phyloP scores from a whole-genome alignment of 2,113 vertebrate genomes.

The Oxyura jamaicensis region DNA sequence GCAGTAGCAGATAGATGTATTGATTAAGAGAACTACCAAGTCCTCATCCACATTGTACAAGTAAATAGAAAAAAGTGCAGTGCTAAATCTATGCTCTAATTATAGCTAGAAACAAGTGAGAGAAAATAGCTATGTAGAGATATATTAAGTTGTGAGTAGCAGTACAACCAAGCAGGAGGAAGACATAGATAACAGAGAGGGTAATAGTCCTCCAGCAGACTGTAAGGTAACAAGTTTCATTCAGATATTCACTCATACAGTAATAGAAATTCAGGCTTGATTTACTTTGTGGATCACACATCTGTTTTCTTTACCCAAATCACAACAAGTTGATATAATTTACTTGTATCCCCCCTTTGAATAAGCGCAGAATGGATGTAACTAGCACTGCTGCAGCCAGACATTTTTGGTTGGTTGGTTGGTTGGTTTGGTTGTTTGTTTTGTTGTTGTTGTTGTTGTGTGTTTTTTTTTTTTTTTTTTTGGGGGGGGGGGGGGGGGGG shows the following conservation, averaged over 20 bases:
- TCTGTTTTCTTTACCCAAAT: background rate
- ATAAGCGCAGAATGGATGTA: background rate
- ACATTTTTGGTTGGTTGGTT: no score
- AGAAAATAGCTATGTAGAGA: background rate
- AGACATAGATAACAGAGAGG: background rate
- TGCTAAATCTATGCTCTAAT: conserved; percentile 38
- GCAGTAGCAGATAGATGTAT: background rate
- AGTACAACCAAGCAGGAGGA: background rate
- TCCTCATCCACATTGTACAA: background rate
- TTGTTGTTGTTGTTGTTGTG: no score
- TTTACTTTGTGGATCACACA: background rate
- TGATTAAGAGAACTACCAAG: conserved; percentile 4
- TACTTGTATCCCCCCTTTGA: background rate
- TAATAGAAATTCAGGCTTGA: background rate
- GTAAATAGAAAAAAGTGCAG: background rate
- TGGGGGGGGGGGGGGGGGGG: background rate
- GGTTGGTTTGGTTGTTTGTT: no score
- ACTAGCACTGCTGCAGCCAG: background rate
- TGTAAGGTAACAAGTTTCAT: background rate
- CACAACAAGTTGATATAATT: background rate
- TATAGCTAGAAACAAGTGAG: conserved; percentile 29
- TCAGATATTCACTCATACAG: background rate
- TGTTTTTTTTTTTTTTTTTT: background rate
- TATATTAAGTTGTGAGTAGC: background rate
- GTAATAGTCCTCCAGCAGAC: background rate